These are phyloP conservation scores for Ecdyonurus torrentis DNA, from an alignment of 2,888 invertebrate genomes.

Conservation along the genomic window DNA sequence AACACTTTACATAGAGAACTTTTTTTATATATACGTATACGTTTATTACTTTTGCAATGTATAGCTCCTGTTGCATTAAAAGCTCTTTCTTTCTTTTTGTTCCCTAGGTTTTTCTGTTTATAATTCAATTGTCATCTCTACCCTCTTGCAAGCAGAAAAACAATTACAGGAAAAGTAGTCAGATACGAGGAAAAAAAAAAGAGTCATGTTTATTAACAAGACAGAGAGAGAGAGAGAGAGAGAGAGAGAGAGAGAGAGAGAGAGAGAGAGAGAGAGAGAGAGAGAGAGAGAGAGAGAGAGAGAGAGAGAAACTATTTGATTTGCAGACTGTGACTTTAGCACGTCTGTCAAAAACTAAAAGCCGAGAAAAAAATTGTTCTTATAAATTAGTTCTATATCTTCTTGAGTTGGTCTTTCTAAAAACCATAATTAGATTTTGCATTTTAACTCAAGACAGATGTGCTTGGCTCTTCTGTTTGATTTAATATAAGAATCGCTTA, in stretches of 20 bases:
- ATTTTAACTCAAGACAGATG: background rate
- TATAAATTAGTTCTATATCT: no score
- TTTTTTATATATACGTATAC: background rate
- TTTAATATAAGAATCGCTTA: background rate
- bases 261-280: background rate
- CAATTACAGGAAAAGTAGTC: background rate
- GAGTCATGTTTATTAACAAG: no score
- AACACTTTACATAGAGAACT: background rate
- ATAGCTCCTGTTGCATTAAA: background rate
- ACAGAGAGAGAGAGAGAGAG: background rate
- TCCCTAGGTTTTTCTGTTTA: no score
- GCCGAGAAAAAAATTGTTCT: no score
- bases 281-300: background rate
- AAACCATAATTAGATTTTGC: background rate
- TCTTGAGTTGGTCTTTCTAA: background rate
- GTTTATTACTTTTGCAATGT: background rate
- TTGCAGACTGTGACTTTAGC: no score
- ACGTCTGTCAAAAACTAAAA: no score
- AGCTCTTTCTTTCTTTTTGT: background rate
- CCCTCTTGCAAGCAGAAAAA: background rate
- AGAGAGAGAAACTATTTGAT: background rate
- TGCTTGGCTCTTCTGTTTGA: background rate
- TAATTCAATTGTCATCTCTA: background rate
- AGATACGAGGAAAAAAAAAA: no score
- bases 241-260: no score